Percentiles rank a stretch among this genome's conserved stretches.
phyloP scores from a whole-genome alignment of 2,113 vertebrate species.

The Herpetotheres cachinnans region DNA sequence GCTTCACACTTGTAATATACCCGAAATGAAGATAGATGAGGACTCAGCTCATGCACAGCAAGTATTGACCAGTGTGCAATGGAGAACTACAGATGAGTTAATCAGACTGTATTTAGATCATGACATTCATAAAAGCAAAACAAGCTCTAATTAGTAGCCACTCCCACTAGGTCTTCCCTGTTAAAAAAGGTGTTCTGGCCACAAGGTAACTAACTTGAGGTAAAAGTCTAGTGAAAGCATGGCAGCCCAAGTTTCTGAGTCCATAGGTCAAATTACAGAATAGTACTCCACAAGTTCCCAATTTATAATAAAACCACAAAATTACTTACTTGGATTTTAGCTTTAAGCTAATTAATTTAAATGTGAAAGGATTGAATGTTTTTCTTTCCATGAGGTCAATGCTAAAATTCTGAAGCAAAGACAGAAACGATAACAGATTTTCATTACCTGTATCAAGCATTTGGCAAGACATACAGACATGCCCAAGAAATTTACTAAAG shows the following conservation, averaged over 20 bases:
- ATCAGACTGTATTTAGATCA: not conserved
- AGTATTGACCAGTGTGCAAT: not conserved
- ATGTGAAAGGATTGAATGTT: not conserved
- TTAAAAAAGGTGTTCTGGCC: not conserved
- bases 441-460: not conserved
- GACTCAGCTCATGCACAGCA: not conserved
- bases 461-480: not conserved
- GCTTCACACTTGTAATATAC: not conserved
- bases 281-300: not conserved
- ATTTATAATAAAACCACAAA: not conserved
- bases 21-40: not conserved
- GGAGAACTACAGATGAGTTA: not conserved
- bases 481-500: not conserved
- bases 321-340: not conserved
- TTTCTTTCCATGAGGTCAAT: not conserved
- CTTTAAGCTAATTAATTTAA: not conserved
- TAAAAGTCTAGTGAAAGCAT: not conserved
- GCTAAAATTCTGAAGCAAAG: not conserved
- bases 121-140: not conserved
- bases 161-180: not conserved
- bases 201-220: not conserved
- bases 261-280: not conserved
- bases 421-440: not conserved
- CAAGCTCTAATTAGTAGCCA: not conserved
- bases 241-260: not conserved